These are phyloP conservation scores for Indri indri DNA, from an alignment of 2,113 vertebrate genomes.

Conservation along the genomic window DNA sequence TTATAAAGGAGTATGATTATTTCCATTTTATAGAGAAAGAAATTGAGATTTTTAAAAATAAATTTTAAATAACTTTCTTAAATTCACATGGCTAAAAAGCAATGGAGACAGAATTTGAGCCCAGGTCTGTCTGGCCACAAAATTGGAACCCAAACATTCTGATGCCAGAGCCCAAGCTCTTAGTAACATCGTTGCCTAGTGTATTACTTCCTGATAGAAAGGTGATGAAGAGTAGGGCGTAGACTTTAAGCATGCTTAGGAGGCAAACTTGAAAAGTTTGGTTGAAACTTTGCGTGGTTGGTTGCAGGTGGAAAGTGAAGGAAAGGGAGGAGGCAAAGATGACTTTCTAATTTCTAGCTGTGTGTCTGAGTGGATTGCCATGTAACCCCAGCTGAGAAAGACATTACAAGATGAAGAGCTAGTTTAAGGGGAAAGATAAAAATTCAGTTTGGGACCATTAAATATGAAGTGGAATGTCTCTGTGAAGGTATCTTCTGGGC, in stretches of 20 bases:
- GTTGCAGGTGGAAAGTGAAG: neutral
- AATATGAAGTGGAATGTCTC: neutral
- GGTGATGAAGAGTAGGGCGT: neutral
- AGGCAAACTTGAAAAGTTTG: neutral
- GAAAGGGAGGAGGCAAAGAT: neutral
- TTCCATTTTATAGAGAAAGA: constrained; percentile 25
- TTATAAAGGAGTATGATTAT: neutral
- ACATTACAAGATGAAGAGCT: neutral
- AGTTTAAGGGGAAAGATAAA: neutral
- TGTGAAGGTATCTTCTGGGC: neutral
- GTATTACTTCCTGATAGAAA: neutral
- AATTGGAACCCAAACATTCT: neutral
- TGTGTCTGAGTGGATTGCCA: neutral
- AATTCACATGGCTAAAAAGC: neutral
- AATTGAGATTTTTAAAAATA: neutral
- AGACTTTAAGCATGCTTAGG: neutral
- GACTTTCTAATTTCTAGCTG: neutral
- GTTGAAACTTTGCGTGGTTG: neutral
- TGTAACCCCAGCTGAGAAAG: neutral
- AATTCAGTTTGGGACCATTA: neutral
- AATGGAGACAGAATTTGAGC: neutral
- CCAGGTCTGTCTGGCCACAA: neutral
- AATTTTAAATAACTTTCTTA: neutral
- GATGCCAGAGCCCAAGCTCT: neutral
- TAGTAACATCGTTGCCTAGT: neutral